Evolutionary conservation across 1,140 invertebrate genomes (phyloP).

Genomic region (Zaprionus africanus): DNA sequence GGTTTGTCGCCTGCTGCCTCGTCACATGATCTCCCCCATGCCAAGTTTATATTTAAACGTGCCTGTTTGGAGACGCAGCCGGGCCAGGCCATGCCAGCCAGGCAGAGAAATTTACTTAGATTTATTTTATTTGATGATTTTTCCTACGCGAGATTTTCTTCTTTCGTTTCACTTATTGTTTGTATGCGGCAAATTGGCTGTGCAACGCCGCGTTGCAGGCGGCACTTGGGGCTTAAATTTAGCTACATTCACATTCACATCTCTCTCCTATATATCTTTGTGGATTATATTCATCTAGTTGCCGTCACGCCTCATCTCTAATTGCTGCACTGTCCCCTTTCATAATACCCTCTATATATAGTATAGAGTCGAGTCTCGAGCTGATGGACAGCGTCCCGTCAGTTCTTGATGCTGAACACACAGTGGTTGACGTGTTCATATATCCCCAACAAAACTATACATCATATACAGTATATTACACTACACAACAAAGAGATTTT

Average conservation of each 20-base stretch:
- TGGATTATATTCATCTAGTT: constrained; percentile 18
- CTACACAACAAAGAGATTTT: background rate
- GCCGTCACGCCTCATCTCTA: constrained; percentile 67
- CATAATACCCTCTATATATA: constrained; percentile 36
- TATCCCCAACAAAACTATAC: constrained; percentile 3
- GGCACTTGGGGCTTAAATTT: constrained; percentile 35
- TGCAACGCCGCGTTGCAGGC: constrained; percentile 43
- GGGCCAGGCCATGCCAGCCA: constrained; percentile 16
- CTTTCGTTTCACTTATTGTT: constrained; percentile 38
- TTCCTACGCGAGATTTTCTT: background rate
- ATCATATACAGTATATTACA: background rate
- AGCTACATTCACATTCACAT: constrained; percentile 2
- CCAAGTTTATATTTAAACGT: constrained; percentile 77
- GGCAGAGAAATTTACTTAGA: constrained; percentile 37
- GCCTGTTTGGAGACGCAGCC: constrained; percentile 62
- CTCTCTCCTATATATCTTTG: background rate
- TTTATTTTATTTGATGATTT: constrained; percentile 33
- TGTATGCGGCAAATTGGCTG: constrained; percentile 65
- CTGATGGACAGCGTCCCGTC: constrained; percentile 66
- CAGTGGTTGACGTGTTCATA: constrained; percentile 48
- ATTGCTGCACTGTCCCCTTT: constrained; percentile 47
- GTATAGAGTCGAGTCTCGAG: background rate
- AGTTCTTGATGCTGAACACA: constrained; percentile 25
- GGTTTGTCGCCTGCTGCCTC: constrained; percentile 39
- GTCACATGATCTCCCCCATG: constrained; percentile 81